Percentiles rank a stretch among this genome's conserved stretches.
Evolutionary conservation across 1,140 invertebrate species (phyloP).

Genomic region (Aphis craccivora): DNA sequence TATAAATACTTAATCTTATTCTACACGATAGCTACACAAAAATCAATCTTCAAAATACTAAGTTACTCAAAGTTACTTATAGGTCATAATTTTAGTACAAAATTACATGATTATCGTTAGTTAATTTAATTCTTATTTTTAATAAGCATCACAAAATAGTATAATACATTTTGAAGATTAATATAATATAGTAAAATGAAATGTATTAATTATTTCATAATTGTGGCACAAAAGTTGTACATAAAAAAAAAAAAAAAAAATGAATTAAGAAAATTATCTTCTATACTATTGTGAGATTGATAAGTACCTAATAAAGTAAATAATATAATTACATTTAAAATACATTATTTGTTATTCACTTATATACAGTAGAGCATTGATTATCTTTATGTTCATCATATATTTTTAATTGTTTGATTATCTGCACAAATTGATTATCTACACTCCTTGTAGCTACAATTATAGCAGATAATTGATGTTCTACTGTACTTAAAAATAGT

Average conservation of each 20-base stretch:
- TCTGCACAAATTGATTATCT: no score
- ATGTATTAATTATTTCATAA: background rate
- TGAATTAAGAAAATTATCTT: background rate
- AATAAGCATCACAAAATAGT: background rate
- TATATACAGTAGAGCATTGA: background rate
- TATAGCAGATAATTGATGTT: background rate
- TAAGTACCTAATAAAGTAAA: background rate
- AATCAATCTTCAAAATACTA: constrained; percentile 1
- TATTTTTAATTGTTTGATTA: no score
- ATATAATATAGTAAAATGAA: background rate
- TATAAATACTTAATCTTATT: constrained; percentile 6
- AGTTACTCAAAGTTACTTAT: background rate
- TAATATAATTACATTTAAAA: background rate
- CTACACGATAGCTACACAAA: background rate
- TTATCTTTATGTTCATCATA: no score
- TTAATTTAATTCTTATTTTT: background rate
- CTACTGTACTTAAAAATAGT: background rate
- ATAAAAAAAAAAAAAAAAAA: background rate
- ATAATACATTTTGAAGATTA: background rate
- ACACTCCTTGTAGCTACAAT: no score
- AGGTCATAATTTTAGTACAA: background rate
- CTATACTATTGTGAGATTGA: background rate
- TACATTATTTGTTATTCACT: background rate
- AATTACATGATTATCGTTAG: background rate
- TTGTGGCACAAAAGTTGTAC: background rate